A percentile compares a stretch with the other conserved stretches of the same genome.
These are phyloP conservation scores for Argopecten irradians DNA, from an alignment of 1,140 invertebrate genomes.

Conservation along the genomic window DNA sequence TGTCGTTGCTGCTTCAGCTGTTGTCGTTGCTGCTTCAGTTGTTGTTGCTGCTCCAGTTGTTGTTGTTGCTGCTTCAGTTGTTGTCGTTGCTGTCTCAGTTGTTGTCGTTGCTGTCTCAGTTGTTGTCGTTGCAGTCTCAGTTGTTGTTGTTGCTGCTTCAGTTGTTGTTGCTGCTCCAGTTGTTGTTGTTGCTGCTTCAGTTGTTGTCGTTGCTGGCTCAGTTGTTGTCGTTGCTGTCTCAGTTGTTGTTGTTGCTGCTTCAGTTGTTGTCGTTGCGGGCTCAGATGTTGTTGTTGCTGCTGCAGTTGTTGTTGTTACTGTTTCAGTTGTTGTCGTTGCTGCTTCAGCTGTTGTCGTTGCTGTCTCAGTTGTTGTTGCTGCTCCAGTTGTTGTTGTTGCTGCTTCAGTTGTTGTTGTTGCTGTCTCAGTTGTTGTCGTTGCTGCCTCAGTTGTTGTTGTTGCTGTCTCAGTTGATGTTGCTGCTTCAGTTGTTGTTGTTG, in stretches of 20 bases:
- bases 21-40: too few species aligned
- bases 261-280: constrained; percentile 11
- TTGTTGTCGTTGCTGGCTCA: not conserved
- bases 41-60: too few species aligned
- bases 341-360: not conserved
- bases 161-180: too few species aligned
- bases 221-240: not conserved
- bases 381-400: not conserved
- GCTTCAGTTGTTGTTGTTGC: not conserved
- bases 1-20: too few species aligned
- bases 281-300: not conserved
- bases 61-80: too few species aligned
- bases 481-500: not conserved
- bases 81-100: too few species aligned
- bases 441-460: not conserved
- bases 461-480: not conserved
- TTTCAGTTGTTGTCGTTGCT: not conserved
- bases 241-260: not conserved
- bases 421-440: not conserved
- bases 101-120: too few species aligned
- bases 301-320: not conserved
- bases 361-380: not conserved
- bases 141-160: too few species aligned
- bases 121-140: too few species aligned
- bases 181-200: too few species aligned